Conservation (phyloP, 2,888 invertebrate species). For the Diplazon laetatorius region DNA sequence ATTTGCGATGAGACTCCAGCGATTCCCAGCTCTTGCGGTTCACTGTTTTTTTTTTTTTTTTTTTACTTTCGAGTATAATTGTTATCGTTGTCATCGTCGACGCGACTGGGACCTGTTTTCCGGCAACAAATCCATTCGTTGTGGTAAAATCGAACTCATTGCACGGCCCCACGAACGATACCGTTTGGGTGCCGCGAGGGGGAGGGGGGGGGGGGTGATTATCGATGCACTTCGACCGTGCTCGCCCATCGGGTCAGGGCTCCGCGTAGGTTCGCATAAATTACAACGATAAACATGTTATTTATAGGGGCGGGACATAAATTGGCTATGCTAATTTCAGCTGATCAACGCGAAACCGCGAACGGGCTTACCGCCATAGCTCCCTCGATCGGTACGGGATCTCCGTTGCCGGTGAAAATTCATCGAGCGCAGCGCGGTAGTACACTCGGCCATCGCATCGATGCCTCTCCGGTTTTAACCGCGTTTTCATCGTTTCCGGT, state of each 20-base stretch:
- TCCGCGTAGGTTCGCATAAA: constrained; percentile 74
- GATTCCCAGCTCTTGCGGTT: no score
- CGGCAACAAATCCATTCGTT: constrained; percentile 45
- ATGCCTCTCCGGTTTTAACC: constrained; percentile 17
- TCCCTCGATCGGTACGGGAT: constrained; percentile 24
- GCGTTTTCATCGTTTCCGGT: constrained; percentile 28
- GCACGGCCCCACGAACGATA: constrained; percentile 40
- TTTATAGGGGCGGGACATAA: constrained; percentile 80
- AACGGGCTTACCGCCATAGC: constrained; percentile 70
- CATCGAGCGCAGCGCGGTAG: constrained; percentile 56
- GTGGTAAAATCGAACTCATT: constrained; percentile 59
- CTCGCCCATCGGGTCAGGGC: constrained; percentile 10
- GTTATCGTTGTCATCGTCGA: constrained; percentile 22
- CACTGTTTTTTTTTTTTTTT: no score
- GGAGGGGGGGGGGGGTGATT: constrained; percentile 39
- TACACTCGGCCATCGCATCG: constrained; percentile 35
- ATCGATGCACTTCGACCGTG: constrained; percentile 19
- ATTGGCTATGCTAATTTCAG: constrained; percentile 82
- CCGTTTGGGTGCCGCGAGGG: constrained; percentile 37
- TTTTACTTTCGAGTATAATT: no score
- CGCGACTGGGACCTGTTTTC: constrained; percentile 36
- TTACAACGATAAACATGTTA: constrained; percentile 82
- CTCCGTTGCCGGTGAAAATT: constrained; percentile 66
- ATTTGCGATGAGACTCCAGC: no score
- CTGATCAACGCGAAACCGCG: constrained; percentile 79